Evolutionary conservation across 1,140 invertebrate species (phyloP).

Genomic region (Brachionus sp.): DNA sequence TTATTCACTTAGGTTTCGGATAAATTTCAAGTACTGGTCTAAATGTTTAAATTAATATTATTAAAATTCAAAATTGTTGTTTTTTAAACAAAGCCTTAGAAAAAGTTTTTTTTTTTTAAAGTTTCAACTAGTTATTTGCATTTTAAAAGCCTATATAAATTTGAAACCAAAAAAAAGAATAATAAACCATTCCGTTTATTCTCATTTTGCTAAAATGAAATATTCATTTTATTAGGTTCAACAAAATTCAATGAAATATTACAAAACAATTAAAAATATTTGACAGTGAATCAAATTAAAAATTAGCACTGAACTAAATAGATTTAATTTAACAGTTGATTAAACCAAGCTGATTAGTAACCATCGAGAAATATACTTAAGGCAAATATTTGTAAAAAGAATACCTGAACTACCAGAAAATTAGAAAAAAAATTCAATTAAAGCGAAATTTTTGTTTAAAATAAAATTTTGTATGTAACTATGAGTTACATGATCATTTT

Average conservation of each 20-base stretch:
- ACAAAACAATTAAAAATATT: too few relatives aligned
- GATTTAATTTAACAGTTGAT: background rate
- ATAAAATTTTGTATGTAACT: background rate
- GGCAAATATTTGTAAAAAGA: background rate
- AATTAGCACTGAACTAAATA: background rate
- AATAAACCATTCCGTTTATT: background rate
- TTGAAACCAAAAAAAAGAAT: background rate
- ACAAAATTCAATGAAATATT: too few relatives aligned
- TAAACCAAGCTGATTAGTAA: background rate
- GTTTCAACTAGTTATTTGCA: too few relatives aligned
- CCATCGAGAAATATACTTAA: background rate
- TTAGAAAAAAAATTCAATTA: background rate
- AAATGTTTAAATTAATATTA: background rate
- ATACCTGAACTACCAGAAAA: background rate
- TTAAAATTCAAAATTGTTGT: background rate
- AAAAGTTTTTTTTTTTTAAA: background rate
- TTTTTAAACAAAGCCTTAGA: background rate
- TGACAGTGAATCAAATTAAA: background rate
- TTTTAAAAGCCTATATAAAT: too few relatives aligned
- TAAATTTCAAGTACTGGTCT: background rate
- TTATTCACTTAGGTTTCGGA: too few relatives aligned
- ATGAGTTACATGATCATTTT: conserved; percentile 34
- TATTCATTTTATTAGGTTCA: too few relatives aligned
- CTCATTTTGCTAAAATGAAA: background rate
- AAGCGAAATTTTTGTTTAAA: background rate